These are phyloP conservation scores for Mactra quadrangularis DNA, from an alignment of 1,140 invertebrate genomes.

Conservation along the genomic window DNA sequence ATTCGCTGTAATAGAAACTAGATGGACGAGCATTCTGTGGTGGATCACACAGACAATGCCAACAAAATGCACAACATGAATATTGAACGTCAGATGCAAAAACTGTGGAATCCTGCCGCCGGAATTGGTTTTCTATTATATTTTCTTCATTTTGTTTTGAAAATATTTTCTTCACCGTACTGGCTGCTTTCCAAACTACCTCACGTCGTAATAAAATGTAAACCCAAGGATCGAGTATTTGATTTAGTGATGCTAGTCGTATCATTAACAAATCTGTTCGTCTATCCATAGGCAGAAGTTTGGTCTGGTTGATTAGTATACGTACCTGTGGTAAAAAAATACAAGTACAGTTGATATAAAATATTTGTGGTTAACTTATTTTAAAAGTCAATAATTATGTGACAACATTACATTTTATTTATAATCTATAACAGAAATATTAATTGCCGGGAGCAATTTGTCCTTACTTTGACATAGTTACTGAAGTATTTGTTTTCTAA, in stretches of 20 bases:
- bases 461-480: too few relatives aligned
- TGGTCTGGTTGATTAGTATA: slow-evolving; percentile 80
- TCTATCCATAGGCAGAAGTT: slow-evolving; percentile 65
- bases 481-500: too few relatives aligned
- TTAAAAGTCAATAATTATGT: too few relatives aligned
- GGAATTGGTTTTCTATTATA: slow-evolving; percentile 26
- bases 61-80: slow-evolving; percentile 74
- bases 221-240: slow-evolving; percentile 84
- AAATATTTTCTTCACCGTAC: slow-evolving; percentile 67
- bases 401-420: too few relatives aligned
- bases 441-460: too few relatives aligned
- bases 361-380: too few relatives aligned
- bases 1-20: slow-evolving; percentile 12
- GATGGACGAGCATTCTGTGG: slow-evolving; percentile 34
- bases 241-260: slow-evolving; percentile 83
- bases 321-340: slow-evolving; percentile 76
- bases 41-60: slow-evolving; percentile 76
- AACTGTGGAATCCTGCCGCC: slow-evolving; percentile 23
- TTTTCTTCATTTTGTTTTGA: slow-evolving; percentile 42
- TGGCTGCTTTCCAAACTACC: slow-evolving; percentile 71
- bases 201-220: slow-evolving; percentile 82
- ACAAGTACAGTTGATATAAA: slow-evolving; percentile 1
- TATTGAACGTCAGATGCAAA: slow-evolving; percentile 55
- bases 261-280: slow-evolving; percentile 80
- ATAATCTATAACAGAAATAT: too few relatives aligned